phyloP scores from a whole-genome alignment of 1,140 invertebrate species.

The Drosophila sucinea region DNA sequence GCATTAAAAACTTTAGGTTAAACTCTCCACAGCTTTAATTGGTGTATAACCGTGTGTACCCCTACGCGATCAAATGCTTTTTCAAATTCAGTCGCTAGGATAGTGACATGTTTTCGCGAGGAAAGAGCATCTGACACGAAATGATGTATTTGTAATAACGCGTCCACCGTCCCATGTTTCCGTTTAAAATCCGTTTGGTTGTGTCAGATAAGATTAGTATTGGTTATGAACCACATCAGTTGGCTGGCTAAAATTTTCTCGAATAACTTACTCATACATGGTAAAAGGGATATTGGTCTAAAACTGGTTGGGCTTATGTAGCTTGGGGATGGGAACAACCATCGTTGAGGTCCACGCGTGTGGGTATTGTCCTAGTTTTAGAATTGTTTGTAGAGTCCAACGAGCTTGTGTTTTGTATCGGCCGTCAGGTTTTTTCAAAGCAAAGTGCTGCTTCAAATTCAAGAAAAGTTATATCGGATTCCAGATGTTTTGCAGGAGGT shows the following conservation, averaged over 20 bases:
- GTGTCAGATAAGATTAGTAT: background rate
- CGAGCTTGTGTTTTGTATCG: background rate
- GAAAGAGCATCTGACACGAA: constrained; percentile 14
- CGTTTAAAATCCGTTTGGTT: background rate
- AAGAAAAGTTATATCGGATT: constrained; percentile 3
- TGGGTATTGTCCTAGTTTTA: constrained; percentile 7
- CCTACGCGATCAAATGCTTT: constrained; percentile 2
- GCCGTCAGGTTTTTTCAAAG: constrained; percentile 12
- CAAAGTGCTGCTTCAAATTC: constrained; percentile 22
- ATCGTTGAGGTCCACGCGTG: constrained; percentile 18
- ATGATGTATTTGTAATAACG: background rate
- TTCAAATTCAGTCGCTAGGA: background rate
- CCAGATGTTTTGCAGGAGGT: constrained; percentile 8
- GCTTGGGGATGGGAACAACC: constrained; percentile 15
- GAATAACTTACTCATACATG: background rate
- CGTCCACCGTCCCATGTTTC: background rate
- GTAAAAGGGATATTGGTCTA: background rate
- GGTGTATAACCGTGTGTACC: background rate
- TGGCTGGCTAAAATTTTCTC: background rate
- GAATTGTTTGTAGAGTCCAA: constrained; percentile 24
- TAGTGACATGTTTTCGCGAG: background rate
- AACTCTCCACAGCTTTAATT: background rate
- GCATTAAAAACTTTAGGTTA: background rate
- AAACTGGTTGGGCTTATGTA: constrained; percentile 14
- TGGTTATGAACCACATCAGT: constrained; percentile 3